A percentile compares a stretch with the other conserved stretches of the same genome.
phyloP scores from a whole-genome alignment of 2,888 invertebrate genomes.

The Apamea sordens region DNA sequence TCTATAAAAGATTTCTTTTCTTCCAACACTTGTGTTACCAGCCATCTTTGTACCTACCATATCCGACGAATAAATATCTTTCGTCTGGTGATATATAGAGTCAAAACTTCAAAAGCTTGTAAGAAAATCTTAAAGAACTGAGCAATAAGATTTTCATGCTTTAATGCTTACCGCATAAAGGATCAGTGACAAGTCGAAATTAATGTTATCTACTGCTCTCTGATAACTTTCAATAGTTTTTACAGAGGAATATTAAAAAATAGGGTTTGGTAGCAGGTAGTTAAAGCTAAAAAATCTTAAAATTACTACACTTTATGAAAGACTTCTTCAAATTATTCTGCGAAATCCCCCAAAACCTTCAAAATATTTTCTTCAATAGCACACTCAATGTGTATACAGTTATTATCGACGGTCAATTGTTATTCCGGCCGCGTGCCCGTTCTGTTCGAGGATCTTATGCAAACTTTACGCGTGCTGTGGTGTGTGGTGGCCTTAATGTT shows the following conservation, averaged over 20 bases:
- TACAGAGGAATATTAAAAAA: neutral
- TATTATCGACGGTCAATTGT: slow-evolving; percentile 67
- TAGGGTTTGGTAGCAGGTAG: neutral
- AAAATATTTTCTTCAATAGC: slow-evolving; percentile 16
- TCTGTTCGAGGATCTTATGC: slow-evolving; percentile 78
- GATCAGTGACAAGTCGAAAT: neutral
- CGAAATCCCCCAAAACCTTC: neutral
- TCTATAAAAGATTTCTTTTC: slow-evolving; percentile 27
- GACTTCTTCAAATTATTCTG: neutral
- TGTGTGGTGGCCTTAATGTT: slow-evolving; percentile 69
- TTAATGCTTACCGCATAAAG: neutral
- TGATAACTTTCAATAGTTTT: neutral
- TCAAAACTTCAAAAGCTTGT: neutral
- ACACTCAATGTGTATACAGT: slow-evolving; percentile 33
- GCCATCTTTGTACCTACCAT: too few species aligned
- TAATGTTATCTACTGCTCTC: neutral
- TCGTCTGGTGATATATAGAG: neutral
- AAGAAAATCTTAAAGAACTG: neutral
- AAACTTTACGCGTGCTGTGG: slow-evolving; percentile 75
- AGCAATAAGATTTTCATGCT: neutral
- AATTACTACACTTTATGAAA: neutral
- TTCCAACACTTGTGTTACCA: neutral
- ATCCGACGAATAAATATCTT: too few species aligned
- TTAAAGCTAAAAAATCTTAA: neutral
- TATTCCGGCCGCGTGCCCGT: slow-evolving; percentile 75